Base-by-base conservation (phyloP, 2,888 invertebrate genomes). In the Isotomurus palustris region DNA sequence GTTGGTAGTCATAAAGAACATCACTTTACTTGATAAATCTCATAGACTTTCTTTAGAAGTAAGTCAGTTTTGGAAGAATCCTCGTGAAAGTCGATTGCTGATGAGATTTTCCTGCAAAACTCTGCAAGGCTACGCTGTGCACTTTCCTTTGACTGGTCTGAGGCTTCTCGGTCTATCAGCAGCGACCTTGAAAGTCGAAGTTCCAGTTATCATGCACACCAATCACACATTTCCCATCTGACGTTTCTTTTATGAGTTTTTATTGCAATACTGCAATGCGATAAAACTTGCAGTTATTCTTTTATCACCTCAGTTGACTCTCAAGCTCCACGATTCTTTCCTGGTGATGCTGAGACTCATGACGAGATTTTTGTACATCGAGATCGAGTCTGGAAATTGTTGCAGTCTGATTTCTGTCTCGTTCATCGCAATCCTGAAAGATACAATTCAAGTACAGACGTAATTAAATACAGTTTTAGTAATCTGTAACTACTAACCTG, bases 321-420 rank as follows among this genome's bases (percentile, higher is more conserved):
- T 88, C 84, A 51, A 87, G 76, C 66, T 90, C 89, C 69, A 87
- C 86, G 40, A 83, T 81, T 73, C 85, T 84, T 50, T 90, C 89
- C 72, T 88, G 88, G 68, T 84, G 82, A 67, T 81, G 81, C 24
- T 84, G 82, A 64, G 83, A 82, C 71, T 87, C 90, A 60, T 88
- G 81, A 70, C 88, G 86, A 49, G 88, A 75, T 0, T 86, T 84
- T 72, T 87, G 85, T 43, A 88, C 78, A 2, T 86, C 82, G 58
- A 84, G 81, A 72, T 91, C 90, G 63, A 79, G 81, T 64, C 86
- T 78, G 1, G 84, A 83, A 60, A 82, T 82, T 1, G 71, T 66
- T 1, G 78, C 79, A 65, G 85, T 84, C 17, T 87, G 78, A 70
- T 81, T 82, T 44, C 88, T 80, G 73, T 90, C 88, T 51, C 85